phyloP scores from a whole-genome alignment of 2,797 vertebrate species.

The Ptychadena robeensis region DNA sequence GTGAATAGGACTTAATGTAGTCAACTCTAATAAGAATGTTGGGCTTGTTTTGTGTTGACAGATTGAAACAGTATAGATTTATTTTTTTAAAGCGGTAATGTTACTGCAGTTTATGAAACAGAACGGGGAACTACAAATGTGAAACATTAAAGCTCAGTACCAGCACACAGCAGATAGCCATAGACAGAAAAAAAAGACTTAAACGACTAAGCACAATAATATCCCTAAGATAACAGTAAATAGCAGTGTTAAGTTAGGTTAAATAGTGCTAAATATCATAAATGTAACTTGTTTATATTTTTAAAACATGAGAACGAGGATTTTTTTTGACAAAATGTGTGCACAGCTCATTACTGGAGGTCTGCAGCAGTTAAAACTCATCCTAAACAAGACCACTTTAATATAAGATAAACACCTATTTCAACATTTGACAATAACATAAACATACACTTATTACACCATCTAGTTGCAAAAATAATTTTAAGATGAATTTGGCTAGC shows the following conservation, averaged over 20 bases:
- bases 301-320: no score
- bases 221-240: not conserved
- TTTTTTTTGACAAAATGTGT: no score
- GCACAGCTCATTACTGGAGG: no score
- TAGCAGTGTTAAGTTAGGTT: not conserved
- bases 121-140: not conserved
- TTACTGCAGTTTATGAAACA: constrained; percentile 47
- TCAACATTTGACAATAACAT: no score
- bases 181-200: not conserved
- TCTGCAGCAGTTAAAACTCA: no score
- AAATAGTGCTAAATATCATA: not conserved
- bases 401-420: no score
- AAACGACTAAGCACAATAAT: not conserved
- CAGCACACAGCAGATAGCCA: not conserved
- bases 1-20: constrained; percentile 42
- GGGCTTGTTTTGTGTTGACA: constrained; percentile 38
- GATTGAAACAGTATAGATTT: constrained; percentile 51
- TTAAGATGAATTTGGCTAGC: no score
- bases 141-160: not conserved
- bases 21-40: constrained; percentile 48
- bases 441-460: no score
- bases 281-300: no score
- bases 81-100: constrained; percentile 47
- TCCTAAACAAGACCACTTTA: no score
- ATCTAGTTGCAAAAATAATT: no score